These are phyloP conservation scores for Cherax destructor DNA, from an alignment of 1,140 invertebrate genomes.

Conservation along the genomic window DNA sequence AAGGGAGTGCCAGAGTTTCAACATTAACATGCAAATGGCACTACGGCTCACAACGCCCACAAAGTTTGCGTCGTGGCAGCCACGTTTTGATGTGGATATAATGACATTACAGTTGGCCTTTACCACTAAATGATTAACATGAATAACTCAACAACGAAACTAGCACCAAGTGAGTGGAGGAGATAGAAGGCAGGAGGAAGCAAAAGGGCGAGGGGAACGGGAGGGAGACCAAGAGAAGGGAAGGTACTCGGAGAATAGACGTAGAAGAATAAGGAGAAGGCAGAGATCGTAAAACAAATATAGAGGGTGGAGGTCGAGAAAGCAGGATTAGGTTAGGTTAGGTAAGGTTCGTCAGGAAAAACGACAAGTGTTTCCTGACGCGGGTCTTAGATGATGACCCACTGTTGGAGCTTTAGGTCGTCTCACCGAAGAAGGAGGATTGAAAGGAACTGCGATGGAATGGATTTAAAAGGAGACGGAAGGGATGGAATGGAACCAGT, in stretches of 20 bases:
- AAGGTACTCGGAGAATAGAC: background rate
- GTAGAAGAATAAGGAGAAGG: background rate
- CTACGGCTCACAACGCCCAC: constrained; percentile 30
- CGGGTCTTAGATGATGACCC: no score
- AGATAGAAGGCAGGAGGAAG: background rate
- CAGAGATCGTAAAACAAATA: no score
- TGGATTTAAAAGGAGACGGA: background rate
- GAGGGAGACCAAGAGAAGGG: background rate
- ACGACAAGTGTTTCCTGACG: no score
- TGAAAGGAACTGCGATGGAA: background rate
- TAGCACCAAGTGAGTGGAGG: background rate
- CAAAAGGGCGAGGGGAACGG: background rate
- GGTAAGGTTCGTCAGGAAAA: no score
- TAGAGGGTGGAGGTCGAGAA: no score
- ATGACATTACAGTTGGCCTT: constrained; percentile 39
- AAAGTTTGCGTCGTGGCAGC: constrained; percentile 36
- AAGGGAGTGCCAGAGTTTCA: constrained; percentile 27
- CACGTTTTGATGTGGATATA: constrained; percentile 35
- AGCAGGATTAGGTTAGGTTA: no score
- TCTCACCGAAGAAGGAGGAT: background rate
- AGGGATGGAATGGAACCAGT: background rate
- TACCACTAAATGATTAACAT: constrained; percentile 33
- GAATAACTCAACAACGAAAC: background rate
- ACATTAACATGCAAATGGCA: constrained; percentile 51
- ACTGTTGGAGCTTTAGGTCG: no score